Evolutionary conservation across 2,113 vertebrate species (phyloP), one percentile per base, ranked within the genome.

Genomic region (Campylomormyrus tamandua): DNA sequence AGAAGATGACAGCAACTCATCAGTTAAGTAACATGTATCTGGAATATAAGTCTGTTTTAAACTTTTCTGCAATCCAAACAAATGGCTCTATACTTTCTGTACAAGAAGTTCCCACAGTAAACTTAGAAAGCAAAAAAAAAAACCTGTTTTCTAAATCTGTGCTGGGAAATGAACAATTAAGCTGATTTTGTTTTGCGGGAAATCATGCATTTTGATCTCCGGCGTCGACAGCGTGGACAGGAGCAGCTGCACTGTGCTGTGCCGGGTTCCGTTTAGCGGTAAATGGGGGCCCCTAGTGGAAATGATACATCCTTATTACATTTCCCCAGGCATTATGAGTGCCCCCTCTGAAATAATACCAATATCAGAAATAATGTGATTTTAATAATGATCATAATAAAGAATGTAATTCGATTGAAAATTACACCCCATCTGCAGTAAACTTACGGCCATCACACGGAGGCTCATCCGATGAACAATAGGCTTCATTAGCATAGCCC

Each of bases 271-370:
- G 15, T 50, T 84, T 27, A 5, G 48, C 50, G 91, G 87, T 90
- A 88, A 90, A 92, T 93, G 93, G 88, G 91, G 91, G 89, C 93
- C 92, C 90, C 93, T 92, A 93, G 92, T 93, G 93, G 93, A 92
- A 88, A 88, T 17, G 77, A 66, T 7, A 89, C 21, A 87, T 50
- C 48, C 90, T 83, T 45, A 48, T 87, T 49, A 58, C 24, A 58
- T 42, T 27, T 21, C 45, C 9, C 2, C 10, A 53, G n/a, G 19
- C 50, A 42, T 49, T 50, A 52, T 31, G 35, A 88, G 31, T 35
- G 27, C 5, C 49, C 49, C 48, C n/a, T 84, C 52, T 35, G 21
- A 35, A 58, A 58, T 58, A 45, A 66, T 53, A 52, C 85, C 83
- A 49, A 52, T 50, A 52, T 52, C 49, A 39, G 86, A 53, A 53